A percentile compares a stretch with the other conserved stretches of the same genome.
Conservation (phyloP, 2,888 invertebrate species). For the Tetanocera ferruginea region DNA sequence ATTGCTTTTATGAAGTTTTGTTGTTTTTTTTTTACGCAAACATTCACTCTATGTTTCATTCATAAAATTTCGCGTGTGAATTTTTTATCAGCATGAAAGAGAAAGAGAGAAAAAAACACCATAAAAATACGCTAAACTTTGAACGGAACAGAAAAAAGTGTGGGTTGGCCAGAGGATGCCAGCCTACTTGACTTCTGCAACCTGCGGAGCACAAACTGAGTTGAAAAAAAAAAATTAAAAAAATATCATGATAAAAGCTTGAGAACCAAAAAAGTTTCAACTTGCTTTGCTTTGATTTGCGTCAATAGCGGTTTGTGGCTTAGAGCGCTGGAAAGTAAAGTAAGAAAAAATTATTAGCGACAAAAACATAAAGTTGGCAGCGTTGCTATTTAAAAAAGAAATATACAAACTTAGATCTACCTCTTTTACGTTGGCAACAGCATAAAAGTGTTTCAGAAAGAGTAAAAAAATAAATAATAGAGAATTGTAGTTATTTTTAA, state of each 20-base stretch:
- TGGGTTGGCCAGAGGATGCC: conserved; percentile 34
- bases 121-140: conserved; percentile 2
- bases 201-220: conserved; percentile 31
- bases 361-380: neutral
- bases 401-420: neutral
- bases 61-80: conserved; percentile 38
- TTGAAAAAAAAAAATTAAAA: neutral
- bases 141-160: neutral
- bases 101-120: neutral
- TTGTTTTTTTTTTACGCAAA: neutral
- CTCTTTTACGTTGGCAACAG: neutral
- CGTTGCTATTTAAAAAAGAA: neutral
- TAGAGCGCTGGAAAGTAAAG: too few relatives aligned
- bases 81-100: neutral
- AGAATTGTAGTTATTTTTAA: too few relatives aligned
- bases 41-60: conserved; percentile 38
- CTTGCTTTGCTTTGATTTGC: neutral
- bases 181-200: conserved; percentile 55
- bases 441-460: neutral
- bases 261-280: conserved; percentile 7
- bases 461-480: too few relatives aligned
- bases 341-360: neutral
- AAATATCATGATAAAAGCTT: neutral
- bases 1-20: neutral
- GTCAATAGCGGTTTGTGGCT: neutral